phyloP scores from a whole-genome alignment of 2,113 vertebrate species.

The Psophia crepitans region DNA sequence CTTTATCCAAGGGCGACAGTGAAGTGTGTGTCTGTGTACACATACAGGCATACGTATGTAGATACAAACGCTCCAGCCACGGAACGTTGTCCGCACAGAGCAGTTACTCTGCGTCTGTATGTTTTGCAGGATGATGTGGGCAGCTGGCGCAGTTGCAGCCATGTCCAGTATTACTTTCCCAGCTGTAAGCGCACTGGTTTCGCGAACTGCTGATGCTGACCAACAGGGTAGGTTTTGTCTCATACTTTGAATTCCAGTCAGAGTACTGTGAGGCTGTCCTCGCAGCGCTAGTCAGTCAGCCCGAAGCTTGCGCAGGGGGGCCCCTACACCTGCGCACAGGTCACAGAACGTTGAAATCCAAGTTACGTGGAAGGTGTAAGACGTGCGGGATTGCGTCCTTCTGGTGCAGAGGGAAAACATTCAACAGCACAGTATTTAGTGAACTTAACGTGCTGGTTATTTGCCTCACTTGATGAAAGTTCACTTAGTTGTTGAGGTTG shows the following conservation, averaged over 20 bases:
- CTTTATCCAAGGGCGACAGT: not conserved
- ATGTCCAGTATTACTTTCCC: slow-evolving; percentile 91
- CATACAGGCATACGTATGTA: accelerated
- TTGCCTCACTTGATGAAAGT: not conserved
- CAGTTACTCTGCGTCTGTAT: not conserved
- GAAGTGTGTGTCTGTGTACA: accelerated
- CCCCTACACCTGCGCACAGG: accelerated
- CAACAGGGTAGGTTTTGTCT: slow-evolving; percentile 79
- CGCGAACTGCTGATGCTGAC: slow-evolving; percentile 85
- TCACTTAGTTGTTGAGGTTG: no score
- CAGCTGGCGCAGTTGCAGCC: slow-evolving; percentile 83
- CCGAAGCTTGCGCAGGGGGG: not conserved
- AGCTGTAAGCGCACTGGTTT: slow-evolving; percentile 85
- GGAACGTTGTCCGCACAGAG: accelerated
- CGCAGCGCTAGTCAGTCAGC: accelerated
- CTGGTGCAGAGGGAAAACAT: not conserved
- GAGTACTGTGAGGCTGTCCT: accelerated
- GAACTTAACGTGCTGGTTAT: accelerated
- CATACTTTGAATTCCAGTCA: not conserved
- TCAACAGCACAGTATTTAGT: not conserved
- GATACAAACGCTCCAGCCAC: accelerated
- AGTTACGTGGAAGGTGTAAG: accelerated
- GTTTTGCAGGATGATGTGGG: slow-evolving; percentile 88
- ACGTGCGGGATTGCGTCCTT: accelerated
- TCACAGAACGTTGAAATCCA: not conserved